Evolutionary conservation across 2,888 invertebrate species (phyloP).

Genomic region (Koerneria pararmatus): DNA sequence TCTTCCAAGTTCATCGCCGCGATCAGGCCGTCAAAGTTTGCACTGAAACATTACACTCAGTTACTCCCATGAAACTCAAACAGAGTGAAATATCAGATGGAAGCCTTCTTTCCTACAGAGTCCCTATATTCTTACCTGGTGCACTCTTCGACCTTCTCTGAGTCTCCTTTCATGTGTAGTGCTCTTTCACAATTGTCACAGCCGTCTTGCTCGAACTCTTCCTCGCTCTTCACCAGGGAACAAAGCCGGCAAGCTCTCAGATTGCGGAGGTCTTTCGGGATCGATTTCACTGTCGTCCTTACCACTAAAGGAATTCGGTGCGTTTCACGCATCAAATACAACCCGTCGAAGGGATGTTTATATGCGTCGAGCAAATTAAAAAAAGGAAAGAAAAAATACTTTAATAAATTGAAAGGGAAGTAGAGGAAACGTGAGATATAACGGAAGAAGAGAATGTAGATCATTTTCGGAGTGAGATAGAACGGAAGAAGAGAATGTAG

Average conservation of each 20-base stretch:
- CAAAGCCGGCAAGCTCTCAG: slow-evolving; percentile 82
- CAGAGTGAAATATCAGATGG: not conserved
- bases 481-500: too few species aligned
- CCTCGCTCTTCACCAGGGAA: slow-evolving; percentile 71
- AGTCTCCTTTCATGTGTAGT: slow-evolving; percentile 87
- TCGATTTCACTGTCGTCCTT: slow-evolving; percentile 71
- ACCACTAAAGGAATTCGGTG: too few species aligned
- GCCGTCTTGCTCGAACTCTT: slow-evolving; percentile 86
- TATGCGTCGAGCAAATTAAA: too few species aligned
- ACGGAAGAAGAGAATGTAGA: too few species aligned
- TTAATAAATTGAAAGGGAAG: too few species aligned
- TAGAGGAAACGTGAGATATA: too few species aligned
- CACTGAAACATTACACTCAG: slow-evolving; percentile 35
- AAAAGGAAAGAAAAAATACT: too few species aligned
- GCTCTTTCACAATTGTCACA: slow-evolving; percentile 89
- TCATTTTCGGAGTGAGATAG: too few species aligned
- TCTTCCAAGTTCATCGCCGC: slow-evolving; percentile 93
- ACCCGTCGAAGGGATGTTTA: too few species aligned
- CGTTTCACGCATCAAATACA: too few species aligned
- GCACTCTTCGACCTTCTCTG: slow-evolving; percentile 93
- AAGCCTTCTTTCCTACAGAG: too few species aligned
- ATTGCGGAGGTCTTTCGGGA: slow-evolving; percentile 80
- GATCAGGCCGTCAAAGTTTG: slow-evolving; percentile 73
- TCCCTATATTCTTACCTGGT: slow-evolving; percentile 43
- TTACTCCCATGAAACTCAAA: not conserved